Evolutionary conservation across 2,113 vertebrate species (phyloP).

Genomic region (Cisticola juncidis): DNA sequence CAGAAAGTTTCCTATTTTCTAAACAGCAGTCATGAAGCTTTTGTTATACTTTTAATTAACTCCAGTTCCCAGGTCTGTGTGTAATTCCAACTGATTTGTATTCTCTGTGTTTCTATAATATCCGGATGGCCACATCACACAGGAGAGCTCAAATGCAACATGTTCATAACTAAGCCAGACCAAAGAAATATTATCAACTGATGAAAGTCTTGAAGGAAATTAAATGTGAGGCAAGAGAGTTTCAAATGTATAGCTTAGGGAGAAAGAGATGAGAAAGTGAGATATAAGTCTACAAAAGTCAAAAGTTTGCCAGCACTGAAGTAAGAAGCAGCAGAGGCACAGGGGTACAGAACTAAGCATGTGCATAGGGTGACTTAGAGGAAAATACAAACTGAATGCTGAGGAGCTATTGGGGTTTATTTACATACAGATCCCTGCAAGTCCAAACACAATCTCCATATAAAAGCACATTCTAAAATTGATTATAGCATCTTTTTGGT

Average conservation of each 20-base stretch:
- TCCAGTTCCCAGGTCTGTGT: not conserved
- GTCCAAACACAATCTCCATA: not conserved
- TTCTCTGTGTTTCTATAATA: slow-evolving; percentile 41
- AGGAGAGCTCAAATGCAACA: not conserved
- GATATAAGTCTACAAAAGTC: not conserved
- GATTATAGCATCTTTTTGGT: not conserved
- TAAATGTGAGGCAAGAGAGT: slow-evolving; percentile 44
- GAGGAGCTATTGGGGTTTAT: not conserved
- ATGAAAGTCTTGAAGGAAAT: slow-evolving; percentile 63
- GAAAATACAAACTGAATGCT: not conserved
- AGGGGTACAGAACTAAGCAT: not conserved
- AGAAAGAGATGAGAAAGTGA: slow-evolving; percentile 28
- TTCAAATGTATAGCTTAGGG: not conserved
- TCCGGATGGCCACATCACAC: not conserved
- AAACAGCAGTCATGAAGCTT: not conserved
- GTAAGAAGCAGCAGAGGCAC: not conserved
- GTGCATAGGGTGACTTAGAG: not conserved
- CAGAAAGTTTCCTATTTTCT: slow-evolving; percentile 1
- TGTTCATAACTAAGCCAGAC: not conserved
- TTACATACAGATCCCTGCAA: slow-evolving; percentile 23
- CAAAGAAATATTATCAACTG: not conserved
- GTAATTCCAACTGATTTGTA: not conserved
- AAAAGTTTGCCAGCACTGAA: not conserved
- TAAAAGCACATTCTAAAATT: not conserved
- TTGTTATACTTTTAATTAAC: slow-evolving; percentile 51